Conservation (phyloP, 1,140 invertebrate species). For the Muscidifurax raptorellus region DNA sequence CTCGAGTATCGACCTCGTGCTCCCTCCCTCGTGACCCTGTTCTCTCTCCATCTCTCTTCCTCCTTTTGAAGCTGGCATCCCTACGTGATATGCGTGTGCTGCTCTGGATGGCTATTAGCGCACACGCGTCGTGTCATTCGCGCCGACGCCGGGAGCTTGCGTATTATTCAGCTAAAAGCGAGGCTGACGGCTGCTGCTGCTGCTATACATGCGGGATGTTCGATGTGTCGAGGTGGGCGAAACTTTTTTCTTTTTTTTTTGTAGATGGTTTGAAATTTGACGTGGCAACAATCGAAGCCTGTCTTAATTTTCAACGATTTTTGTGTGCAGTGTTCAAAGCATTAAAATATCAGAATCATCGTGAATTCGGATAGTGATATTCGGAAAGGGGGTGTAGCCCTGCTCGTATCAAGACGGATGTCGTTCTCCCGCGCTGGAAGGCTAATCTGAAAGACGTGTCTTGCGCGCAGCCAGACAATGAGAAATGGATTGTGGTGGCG, state of each 20-base stretch:
- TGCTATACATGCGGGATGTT: neutral
- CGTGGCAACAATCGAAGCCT: no score
- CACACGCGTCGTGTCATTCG: neutral
- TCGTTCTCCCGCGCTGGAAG: neutral
- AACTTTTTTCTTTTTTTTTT: neutral
- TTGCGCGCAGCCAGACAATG: neutral
- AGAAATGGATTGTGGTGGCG: neutral
- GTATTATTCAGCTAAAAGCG: neutral
- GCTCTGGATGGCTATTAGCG: neutral
- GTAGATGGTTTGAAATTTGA: no score
- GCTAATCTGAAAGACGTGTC: constrained; percentile 16
- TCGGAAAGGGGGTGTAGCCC: neutral
- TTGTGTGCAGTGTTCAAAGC: neutral
- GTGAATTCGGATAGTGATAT: neutral
- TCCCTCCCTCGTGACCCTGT: neutral
- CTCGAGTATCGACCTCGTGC: neutral
- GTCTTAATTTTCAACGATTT: neutral
- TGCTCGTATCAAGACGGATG: neutral
- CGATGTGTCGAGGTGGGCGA: neutral
- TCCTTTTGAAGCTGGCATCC: neutral
- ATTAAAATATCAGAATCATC: no score
- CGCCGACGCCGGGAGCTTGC: neutral
- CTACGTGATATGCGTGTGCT: neutral
- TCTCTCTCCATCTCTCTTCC: neutral
- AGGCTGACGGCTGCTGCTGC: neutral